Conservation (phyloP, 2,113 vertebrate genomes). For the Cervus canadensis region DNA sequence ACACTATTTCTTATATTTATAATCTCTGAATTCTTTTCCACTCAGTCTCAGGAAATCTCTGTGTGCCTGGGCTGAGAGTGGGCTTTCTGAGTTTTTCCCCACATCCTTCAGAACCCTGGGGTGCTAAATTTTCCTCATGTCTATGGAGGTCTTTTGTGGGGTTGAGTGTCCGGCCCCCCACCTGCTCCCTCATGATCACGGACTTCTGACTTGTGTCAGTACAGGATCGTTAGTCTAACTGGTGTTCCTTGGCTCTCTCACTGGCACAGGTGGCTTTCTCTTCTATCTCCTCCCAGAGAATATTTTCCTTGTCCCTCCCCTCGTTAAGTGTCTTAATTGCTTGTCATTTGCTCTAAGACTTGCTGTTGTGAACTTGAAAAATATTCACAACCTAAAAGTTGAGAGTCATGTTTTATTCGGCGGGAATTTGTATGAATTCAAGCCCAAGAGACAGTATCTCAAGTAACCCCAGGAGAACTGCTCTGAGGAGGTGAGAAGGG, state of each 20-base stretch:
- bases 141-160: not conserved
- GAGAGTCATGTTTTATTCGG: not conserved
- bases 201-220: not conserved
- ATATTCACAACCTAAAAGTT: not conserved
- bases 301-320: not conserved
- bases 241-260: not conserved
- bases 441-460: not conserved
- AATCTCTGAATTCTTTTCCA: not conserved
- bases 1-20: not conserved
- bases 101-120: not conserved
- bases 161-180: not conserved
- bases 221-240: not conserved
- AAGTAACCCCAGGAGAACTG: not conserved
- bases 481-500: not conserved
- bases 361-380: not conserved
- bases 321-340: not conserved
- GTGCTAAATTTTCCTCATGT: not conserved
- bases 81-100: not conserved
- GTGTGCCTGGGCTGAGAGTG: accelerated
- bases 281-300: not conserved
- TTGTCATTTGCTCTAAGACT: not conserved
- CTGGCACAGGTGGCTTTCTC: not conserved
- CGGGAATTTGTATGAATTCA: not conserved
- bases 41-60: not conserved
- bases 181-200: not conserved